Percentiles rank a stretch among this genome's conserved stretches.
These are phyloP conservation scores for Leucophenga varia DNA, from an alignment of 1,140 invertebrate species.

Conservation along the genomic window DNA sequence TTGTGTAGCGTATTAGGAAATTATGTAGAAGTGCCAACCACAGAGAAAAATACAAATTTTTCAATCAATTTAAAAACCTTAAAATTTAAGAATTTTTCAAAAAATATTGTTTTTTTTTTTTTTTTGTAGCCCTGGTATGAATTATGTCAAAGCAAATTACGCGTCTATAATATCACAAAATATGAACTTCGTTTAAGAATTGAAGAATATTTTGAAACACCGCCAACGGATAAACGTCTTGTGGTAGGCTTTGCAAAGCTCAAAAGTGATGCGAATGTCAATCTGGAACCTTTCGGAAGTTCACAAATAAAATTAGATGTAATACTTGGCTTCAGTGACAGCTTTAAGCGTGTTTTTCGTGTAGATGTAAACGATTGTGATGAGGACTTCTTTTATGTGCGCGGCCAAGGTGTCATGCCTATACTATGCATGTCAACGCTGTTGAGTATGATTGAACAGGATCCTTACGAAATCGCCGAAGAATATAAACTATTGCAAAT, in stretches of 20 bases:
- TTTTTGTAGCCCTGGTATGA: conserved; percentile 46
- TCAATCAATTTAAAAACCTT: too few species aligned
- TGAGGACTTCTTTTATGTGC: conserved; percentile 20
- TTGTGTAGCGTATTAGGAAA: too few species aligned
- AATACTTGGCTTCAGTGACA: conserved; percentile 38
- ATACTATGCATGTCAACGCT: conserved; percentile 24
- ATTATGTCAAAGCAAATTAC: conserved; percentile 13
- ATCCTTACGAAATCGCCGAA: conserved; percentile 17
- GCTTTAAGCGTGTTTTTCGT: conserved; percentile 23
- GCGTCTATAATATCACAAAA: conserved; percentile 31
- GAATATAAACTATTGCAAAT: conserved; percentile 34
- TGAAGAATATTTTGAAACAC: conserved; percentile 1
- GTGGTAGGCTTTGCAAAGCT: conserved; percentile 30
- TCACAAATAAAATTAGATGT: conserved; percentile 25
- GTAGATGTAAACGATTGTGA: conserved; percentile 33
- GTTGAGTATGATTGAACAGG: conserved; percentile 12
- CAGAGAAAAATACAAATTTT: too few species aligned
- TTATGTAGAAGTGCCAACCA: too few species aligned
- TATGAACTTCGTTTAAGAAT: conserved; percentile 22
- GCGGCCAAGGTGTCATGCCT: conserved; percentile 42
- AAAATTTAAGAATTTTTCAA: too few species aligned
- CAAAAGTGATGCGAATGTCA: conserved; percentile 13
- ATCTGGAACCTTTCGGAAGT: conserved; percentile 10
- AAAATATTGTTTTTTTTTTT: background rate
- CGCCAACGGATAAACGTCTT: conserved; percentile 4